Conservation (phyloP, 2,797 vertebrate species). For the Rhynchotus rufescens region DNA sequence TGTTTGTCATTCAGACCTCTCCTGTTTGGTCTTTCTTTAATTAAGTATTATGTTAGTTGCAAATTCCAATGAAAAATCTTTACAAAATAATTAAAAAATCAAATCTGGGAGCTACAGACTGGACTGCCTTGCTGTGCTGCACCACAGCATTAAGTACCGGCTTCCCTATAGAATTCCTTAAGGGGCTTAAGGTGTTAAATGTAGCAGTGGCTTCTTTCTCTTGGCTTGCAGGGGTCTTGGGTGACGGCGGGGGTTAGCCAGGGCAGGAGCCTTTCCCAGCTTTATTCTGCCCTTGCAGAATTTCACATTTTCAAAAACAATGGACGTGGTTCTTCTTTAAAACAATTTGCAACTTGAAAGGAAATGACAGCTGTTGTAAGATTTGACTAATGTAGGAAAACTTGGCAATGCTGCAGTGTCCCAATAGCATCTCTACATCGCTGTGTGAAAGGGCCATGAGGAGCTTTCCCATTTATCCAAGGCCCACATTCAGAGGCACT, state of each 20-base stretch:
- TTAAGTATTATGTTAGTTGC: neutral
- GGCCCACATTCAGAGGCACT: conserved; percentile 19
- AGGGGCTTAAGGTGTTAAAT: neutral
- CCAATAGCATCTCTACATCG: neutral
- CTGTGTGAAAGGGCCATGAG: conserved; percentile 36
- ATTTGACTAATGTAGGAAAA: neutral
- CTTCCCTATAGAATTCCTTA: neutral
- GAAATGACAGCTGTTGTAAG: neutral
- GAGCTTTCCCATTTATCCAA: conserved; percentile 29
- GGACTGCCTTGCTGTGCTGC: neutral
- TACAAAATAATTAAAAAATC: neutral
- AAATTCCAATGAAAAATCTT: neutral
- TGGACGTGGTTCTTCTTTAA: neutral
- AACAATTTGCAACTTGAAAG: neutral
- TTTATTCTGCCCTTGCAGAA: neutral
- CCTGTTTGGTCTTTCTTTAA: neutral
- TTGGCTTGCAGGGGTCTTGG: neutral
- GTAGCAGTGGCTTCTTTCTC: accelerated
- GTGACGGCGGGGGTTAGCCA: neutral
- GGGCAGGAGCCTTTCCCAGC: neutral
- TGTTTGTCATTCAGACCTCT: neutral
- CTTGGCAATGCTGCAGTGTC: neutral
- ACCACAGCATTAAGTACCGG: neutral
- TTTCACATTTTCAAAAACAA: neutral
- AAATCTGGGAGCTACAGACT: neutral